Percentiles rank a stretch among this genome's conserved stretches.
Conservation (phyloP, 92 coral and sea anemone genomes). For the Actinernus sp. region DNA sequence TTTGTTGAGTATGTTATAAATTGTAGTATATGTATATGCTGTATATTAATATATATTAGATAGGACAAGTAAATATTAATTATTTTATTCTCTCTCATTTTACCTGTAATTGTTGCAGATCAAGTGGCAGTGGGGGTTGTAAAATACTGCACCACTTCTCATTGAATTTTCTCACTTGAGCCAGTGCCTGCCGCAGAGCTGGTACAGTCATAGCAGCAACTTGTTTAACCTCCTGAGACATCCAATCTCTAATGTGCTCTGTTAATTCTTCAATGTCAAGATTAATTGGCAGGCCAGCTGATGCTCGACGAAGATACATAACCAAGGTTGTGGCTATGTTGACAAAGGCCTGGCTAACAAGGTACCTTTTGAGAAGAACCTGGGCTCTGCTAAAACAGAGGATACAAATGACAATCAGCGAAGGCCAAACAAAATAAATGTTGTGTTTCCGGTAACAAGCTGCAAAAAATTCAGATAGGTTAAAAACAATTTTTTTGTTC, state of each 20-base stretch:
- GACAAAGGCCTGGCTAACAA: slow-evolving; percentile 89
- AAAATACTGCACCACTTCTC: slow-evolving; percentile 71
- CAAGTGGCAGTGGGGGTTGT: slow-evolving; percentile 70
- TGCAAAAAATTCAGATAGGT: too few relatives aligned
- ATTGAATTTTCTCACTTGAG: slow-evolving; percentile 84
- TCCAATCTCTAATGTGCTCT: slow-evolving; percentile 82
- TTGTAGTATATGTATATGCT: too few relatives aligned
- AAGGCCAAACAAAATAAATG: too few relatives aligned
- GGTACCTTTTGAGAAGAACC: slow-evolving; percentile 92
- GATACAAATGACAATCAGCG: background rate
- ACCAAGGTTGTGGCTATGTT: slow-evolving; percentile 93
- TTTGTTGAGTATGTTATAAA: too few relatives aligned
- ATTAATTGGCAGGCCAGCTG: slow-evolving; percentile 55
- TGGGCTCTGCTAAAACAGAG: slow-evolving; percentile 20
- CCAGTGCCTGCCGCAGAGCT: slow-evolving; percentile 70
- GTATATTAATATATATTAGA: too few relatives aligned
- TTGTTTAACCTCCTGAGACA: slow-evolving; percentile 81
- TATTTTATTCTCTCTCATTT: too few relatives aligned
- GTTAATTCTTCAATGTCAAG: slow-evolving; percentile 56
- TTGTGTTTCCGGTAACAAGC: too few relatives aligned
- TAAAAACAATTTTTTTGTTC: too few relatives aligned
- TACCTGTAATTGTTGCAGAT: slow-evolving; percentile 86
- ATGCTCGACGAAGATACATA: slow-evolving; percentile 73
- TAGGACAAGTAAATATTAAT: too few relatives aligned
- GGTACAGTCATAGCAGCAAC: slow-evolving; percentile 78